Conservation (phyloP, 2,113 vertebrate genomes). For the Mormoops blainvillei region DNA sequence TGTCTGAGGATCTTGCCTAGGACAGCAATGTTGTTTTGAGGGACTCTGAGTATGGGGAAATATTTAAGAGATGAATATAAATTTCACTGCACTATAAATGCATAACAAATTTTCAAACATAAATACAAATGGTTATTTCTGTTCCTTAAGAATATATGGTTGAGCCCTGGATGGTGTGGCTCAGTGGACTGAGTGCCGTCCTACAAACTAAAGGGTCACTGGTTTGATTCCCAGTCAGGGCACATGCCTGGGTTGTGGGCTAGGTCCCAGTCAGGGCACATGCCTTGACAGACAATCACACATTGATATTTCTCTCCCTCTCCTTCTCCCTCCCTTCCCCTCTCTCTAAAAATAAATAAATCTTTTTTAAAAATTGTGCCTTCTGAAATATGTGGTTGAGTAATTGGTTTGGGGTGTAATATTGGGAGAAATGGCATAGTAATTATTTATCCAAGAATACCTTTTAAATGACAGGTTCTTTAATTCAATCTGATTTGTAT, state of each 20-base stretch:
- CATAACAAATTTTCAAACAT: neutral
- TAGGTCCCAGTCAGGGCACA: too few species aligned
- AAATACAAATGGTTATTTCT: constrained; percentile 23
- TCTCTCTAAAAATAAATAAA: too few species aligned
- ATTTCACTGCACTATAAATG: constrained; percentile 19
- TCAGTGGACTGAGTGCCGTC: too few species aligned
- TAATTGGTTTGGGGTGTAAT: neutral
- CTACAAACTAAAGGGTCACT: too few species aligned
- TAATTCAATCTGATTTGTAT: neutral
- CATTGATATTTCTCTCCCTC: too few species aligned
- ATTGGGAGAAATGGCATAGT: neutral
- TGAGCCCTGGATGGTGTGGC: too few species aligned
- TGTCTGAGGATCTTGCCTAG: neutral
- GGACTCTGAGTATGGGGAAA: neutral
- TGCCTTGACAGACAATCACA: too few species aligned
- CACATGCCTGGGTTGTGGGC: too few species aligned
- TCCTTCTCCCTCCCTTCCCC: too few species aligned
- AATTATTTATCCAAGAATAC: neutral
- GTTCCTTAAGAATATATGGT: neutral
- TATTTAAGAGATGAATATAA: neutral
- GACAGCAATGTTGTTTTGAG: neutral
- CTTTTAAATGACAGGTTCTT: neutral
- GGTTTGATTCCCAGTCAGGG: too few species aligned
- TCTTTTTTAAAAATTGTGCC: too few species aligned
- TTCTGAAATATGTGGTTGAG: neutral